Base-by-base conservation (phyloP, 2,113 vertebrate genomes). In the Pollimyrus isidori region DNA sequence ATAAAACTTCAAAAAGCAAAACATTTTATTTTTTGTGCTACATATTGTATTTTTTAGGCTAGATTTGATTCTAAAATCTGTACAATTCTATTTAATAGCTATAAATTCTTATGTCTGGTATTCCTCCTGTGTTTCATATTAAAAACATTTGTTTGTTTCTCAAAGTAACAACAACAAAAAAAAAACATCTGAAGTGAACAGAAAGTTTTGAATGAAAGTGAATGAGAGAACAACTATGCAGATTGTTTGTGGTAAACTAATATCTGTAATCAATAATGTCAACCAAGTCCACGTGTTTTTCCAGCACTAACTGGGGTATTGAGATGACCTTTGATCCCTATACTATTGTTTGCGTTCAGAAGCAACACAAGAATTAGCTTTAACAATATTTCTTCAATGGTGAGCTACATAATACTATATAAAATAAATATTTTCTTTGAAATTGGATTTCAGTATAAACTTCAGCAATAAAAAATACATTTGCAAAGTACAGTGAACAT, bases 201-300 rank as follows among this genome's bases (percentile, higher is more conserved):
- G 2, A 93, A 93, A 95, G 35, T 46, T 30, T 94, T 94, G 69
- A 73, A 93, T 92, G 89, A 90, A 89, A 23, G 80, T 93, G 90
- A 90, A 89, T 90, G 82, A 90, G 90, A 90, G 91, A 91, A 92
- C 90, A 86, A 91, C 91, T 90, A 76, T 92, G 92, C 90, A 88
- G 87, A 93, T 90, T 92, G 69, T 39, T 92, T 93, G 90, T 91
- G 92, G 90, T 89, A 89, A 93, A 91, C 88, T 91, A 90, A 90
- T 91, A 91, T 91, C 92, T 93, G 90, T 90, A 95, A 95, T 95
- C 94, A 94, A 94, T 94, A 92, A 92, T 90, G 93, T 93, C 93
- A 93, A 94, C 91, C 93, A 93, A 88, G 91, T 91, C 90, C 92
- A 92, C 90, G 92, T 93, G 93, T 91, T 93, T 91, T 90, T 90